Percentiles rank a stretch among this genome's conserved stretches.
These are phyloP conservation scores for Phaedon cochleariae DNA, from an alignment of 2,888 invertebrate genomes.

Conservation along the genomic window DNA sequence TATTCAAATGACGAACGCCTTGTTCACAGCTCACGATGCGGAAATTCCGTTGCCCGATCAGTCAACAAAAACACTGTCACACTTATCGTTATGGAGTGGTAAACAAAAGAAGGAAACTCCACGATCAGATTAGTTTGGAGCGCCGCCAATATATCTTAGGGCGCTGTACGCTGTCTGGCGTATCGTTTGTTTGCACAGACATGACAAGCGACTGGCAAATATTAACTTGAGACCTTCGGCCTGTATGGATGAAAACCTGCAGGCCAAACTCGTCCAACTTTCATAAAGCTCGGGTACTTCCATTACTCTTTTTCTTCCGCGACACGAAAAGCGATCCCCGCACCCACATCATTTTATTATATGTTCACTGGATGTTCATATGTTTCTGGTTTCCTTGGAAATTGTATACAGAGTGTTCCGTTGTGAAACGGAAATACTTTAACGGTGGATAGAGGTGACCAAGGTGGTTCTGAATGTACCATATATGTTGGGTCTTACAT, in stretches of 20 bases:
- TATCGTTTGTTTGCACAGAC: constrained; percentile 36
- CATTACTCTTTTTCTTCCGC: too few relatives aligned
- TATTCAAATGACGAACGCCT: too few relatives aligned
- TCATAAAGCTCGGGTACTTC: not conserved
- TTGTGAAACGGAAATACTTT: too few relatives aligned
- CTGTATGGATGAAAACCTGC: constrained; percentile 17
- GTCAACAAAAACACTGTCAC: not conserved
- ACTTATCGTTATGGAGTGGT: not conserved
- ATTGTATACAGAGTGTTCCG: too few relatives aligned
- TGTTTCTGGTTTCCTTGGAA: too few relatives aligned
- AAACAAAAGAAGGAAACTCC: constrained; percentile 17
- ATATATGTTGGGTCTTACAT: too few relatives aligned
- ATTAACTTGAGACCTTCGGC: constrained; percentile 25
- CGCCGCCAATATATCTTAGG: constrained; percentile 43
- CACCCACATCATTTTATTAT: too few relatives aligned
- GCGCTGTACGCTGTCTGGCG: constrained; percentile 32
- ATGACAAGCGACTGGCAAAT: constrained; percentile 44
- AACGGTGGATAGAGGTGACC: too few relatives aligned
- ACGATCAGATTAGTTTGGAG: constrained; percentile 47
- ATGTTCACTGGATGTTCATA: too few relatives aligned
- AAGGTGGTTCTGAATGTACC: too few relatives aligned
- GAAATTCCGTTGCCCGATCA: not conserved
- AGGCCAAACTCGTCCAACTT: constrained; percentile 26
- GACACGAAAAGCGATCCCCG: too few relatives aligned
- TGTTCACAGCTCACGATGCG: too few relatives aligned